Percentiles rank a stretch among this genome's conserved stretches.
Conservation (phyloP, 2,113 vertebrate species). For the Caloenas nicobarica region DNA sequence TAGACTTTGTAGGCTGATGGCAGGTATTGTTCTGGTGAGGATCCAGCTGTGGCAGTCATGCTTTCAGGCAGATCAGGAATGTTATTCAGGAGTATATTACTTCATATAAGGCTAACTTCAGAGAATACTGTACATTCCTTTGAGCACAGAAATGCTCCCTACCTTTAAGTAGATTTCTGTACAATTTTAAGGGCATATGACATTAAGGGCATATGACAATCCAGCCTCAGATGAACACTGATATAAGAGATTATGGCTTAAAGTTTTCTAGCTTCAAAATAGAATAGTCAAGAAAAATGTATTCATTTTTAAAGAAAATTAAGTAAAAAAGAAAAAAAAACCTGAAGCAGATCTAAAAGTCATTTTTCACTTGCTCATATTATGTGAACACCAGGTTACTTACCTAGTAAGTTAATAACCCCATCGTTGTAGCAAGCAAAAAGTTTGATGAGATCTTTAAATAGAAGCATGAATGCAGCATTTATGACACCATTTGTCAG, state of each 20-base stretch:
- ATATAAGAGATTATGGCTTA: not conserved
- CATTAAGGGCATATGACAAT: not conserved
- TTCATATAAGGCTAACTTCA: not conserved
- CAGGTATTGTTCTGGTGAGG: not conserved
- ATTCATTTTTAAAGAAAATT: not conserved
- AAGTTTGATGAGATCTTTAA: slow-evolving; percentile 98
- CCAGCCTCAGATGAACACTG: not conserved
- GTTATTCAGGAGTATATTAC: not conserved
- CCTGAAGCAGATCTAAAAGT: not conserved
- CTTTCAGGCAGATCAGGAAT: not conserved
- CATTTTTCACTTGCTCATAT: rapidly evolving
- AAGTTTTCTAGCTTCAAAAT: not conserved
- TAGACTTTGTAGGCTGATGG: not conserved
- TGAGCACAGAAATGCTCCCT: not conserved
- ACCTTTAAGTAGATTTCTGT: not conserved
- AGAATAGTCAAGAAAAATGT: not conserved
- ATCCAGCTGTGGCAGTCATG: not conserved
- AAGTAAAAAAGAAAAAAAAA: not conserved
- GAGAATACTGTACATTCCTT: not conserved
- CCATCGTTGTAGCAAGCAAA: slow-evolving; percentile 99
- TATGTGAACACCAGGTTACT: not conserved
- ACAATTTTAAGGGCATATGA: not conserved
- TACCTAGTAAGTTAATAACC: slow-evolving; percentile 96
- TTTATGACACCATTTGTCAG: slow-evolving; percentile 95
- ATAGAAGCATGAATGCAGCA: slow-evolving; percentile 94